Evolutionary conservation across 2,113 vertebrate species (phyloP), one percentile per base, ranked within the genome.

Genomic region (Lepus americanus): DNA sequence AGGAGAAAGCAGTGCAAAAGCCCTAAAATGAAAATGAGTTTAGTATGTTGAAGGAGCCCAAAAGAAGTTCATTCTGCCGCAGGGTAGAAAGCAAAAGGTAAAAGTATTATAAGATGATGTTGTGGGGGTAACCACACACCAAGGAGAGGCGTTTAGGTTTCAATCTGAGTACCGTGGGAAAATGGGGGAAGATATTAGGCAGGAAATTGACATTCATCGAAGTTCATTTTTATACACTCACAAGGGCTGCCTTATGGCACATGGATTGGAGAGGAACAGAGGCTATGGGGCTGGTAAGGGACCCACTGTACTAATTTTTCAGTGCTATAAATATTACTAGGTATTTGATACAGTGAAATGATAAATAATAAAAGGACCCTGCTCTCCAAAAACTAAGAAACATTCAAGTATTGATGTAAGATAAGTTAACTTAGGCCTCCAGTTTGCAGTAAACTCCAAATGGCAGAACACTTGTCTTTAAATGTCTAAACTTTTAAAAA

Each of bases 401-500:
- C 6, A 1, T 36, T 55, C 11, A 70, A 53, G 19, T 36, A 8
- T 33, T 67, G 13, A 25, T 87, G 7, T 61, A 49, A 49, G 19
- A 66, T 69, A 59, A 64, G 36, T 13, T 53, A 81, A 76, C 23
- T 39, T 27, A 17, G 5, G 12, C 22, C 33, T 66, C 20, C 53
- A 7, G 12, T 53, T 63, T 94, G 29, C 51, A 14, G 11, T 70
- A 76, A 77, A 82, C 17, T 36, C 55, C 74, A 83, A 0, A 12
- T 17, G 36, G 55, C 76, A 72, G 27, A 67, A 67, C 13, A 49
- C 23, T 29, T 92, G 33, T 89, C 64, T 72, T 92, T 64, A 76
- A 89, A 95, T 70, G 39, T 90, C 11, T 80, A 80, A 87, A 55
- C 51, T 17, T 87, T 59, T 51, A 36, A 33, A n/a, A 81, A 63